These are phyloP conservation scores for Siphamia tubifer DNA, from an alignment of 2,113 vertebrate genomes.

Conservation along the genomic window DNA sequence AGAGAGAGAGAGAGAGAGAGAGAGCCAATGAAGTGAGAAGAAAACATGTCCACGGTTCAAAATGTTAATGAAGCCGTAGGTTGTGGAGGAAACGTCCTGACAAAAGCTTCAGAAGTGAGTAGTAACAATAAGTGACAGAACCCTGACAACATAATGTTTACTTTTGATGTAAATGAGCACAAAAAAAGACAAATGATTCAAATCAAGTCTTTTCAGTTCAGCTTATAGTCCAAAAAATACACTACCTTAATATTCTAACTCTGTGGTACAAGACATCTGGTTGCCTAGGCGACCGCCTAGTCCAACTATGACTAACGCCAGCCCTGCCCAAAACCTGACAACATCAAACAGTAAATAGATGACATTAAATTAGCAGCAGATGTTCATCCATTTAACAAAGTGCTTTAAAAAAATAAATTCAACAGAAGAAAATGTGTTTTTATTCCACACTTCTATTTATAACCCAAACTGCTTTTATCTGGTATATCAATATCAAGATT, in stretches of 20 bases:
- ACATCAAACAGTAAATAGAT: constrained; percentile 11
- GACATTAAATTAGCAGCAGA: constrained; percentile 16
- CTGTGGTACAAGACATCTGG: neutral
- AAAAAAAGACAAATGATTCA: no score
- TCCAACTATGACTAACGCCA: no score
- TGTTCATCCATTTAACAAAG: neutral
- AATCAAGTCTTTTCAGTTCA: no score
- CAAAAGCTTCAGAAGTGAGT: constrained; percentile 40
- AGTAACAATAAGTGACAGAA: constrained; percentile 26
- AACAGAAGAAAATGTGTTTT: constrained; percentile 6
- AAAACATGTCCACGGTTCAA: constrained; percentile 39
- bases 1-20: constrained; percentile 14
- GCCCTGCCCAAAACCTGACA: neutral
- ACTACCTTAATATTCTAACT: no score
- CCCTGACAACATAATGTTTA: no score
- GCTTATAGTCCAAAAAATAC: no score
- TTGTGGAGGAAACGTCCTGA: constrained; percentile 44
- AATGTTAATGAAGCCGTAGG: constrained; percentile 59
- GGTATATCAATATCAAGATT: constrained; percentile 57
- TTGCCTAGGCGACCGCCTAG: no score
- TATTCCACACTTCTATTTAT: constrained; percentile 24
- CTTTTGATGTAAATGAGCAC: no score
- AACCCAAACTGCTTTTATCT: constrained; percentile 16
- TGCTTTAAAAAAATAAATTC: constrained; percentile 1
- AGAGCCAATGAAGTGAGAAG: constrained; percentile 27